Percentiles rank a stretch among this genome's conserved stretches.
Evolutionary conservation across 2,888 invertebrate genomes (phyloP).

Genomic region (Cosmorhoe ocellata): DNA sequence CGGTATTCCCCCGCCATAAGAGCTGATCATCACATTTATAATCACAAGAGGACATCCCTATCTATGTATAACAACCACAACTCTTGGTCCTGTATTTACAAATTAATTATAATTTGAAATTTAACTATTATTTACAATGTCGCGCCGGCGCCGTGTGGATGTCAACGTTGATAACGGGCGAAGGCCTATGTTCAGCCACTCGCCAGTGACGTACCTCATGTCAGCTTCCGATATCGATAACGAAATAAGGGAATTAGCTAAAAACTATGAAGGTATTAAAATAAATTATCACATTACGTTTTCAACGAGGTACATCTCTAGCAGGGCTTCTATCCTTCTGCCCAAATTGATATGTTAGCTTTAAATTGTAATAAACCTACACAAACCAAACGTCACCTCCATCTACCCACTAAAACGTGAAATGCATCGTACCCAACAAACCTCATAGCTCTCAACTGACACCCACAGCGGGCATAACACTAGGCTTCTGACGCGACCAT

Average conservation of each 20-base stretch:
- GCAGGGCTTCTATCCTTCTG: too few species aligned
- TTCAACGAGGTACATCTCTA: background rate
- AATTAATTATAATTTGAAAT: constrained; percentile 59
- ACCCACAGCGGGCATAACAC: constrained; percentile 27
- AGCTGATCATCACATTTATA: constrained; percentile 17
- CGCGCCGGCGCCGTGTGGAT: constrained; percentile 27
- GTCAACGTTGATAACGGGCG: background rate
- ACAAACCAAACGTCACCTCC: background rate
- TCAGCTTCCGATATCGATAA: too few species aligned
- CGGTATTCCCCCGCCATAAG: constrained; percentile 6
- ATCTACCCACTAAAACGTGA: background rate
- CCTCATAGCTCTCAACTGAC: background rate
- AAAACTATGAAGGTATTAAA: background rate
- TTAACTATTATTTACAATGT: constrained; percentile 75
- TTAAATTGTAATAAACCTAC: background rate
- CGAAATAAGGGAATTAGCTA: background rate
- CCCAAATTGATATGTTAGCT: constrained; percentile 6
- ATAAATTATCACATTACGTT: constrained; percentile 1
- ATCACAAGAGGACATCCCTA: constrained; percentile 50
- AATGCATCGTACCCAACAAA: background rate
- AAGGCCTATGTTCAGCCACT: too few species aligned
- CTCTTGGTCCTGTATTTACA: constrained; percentile 78
- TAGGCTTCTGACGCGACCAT: constrained; percentile 92
- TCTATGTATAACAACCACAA: constrained; percentile 41
- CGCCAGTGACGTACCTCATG: too few species aligned